Percentiles rank a stretch among this genome's conserved stretches.
Conservation (phyloP, 2,888 invertebrate species). For the Cephus rjabovi region DNA sequence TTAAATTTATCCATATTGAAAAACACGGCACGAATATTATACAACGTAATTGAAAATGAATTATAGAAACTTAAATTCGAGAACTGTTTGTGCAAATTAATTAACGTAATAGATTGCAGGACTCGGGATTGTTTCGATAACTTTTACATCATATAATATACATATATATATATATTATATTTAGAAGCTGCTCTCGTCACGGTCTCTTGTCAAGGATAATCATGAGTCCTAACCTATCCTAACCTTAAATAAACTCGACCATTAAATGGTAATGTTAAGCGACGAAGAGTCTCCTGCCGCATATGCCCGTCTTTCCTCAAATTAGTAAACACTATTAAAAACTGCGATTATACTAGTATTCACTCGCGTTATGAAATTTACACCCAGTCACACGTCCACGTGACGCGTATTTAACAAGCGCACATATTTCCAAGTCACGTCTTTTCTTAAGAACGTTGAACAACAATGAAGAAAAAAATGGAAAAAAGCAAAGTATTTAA, state of each 20-base stretch:
- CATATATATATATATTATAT: conserved; percentile 9
- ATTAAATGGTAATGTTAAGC: background rate
- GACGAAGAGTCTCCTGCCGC: background rate
- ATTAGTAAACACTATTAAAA: background rate
- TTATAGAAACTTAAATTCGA: background rate
- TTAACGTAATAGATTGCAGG: background rate
- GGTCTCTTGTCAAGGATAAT: conserved; percentile 25
- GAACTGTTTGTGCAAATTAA: background rate
- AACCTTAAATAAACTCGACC: background rate
- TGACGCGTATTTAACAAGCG: background rate
- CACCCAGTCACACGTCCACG: background rate
- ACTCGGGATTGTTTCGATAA: background rate
- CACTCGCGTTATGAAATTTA: background rate
- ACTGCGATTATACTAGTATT: background rate
- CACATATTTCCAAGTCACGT: background rate
- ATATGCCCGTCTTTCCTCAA: background rate
- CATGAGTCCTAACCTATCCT: conserved; percentile 20
- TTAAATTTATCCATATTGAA: background rate
- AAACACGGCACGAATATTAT: background rate
- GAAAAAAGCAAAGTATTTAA: background rate
- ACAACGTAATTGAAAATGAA: background rate
- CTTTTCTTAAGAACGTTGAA: background rate
- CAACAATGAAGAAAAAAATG: background rate
- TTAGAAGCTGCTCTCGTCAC: conserved; percentile 16
- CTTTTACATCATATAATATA: background rate